Conservation (phyloP, 2,113 vertebrate species). For the Noctilio leporinus region DNA sequence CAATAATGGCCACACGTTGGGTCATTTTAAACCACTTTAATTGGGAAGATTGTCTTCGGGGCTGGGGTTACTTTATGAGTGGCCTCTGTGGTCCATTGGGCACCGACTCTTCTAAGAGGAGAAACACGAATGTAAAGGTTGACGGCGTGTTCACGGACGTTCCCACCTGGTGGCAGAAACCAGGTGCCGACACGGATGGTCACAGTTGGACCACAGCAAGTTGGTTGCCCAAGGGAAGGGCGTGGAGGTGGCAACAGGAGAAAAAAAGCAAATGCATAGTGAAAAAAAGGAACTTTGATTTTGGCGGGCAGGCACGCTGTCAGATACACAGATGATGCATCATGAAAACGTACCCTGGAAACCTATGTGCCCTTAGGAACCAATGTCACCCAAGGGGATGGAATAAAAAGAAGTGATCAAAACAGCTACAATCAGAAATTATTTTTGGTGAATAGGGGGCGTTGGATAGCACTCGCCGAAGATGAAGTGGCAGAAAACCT, state of each 20-base stretch:
- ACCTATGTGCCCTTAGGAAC: not conserved
- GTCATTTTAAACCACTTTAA: not conserved
- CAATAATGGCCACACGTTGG: fast-evolving
- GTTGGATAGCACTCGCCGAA: too few relatives aligned
- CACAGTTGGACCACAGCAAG: not conserved
- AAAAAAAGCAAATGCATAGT: not conserved
- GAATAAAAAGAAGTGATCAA: not conserved
- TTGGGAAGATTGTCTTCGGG: not conserved
- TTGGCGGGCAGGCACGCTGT: not conserved
- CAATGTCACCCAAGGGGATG: too few relatives aligned
- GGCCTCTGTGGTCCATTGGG: fast-evolving
- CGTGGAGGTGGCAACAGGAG: fast-evolving
- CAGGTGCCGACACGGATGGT: fast-evolving
- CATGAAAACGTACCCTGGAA: not conserved
- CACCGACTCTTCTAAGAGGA: not conserved
- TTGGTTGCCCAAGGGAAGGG: not conserved
- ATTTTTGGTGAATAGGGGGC: not conserved
- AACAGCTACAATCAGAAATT: not conserved
- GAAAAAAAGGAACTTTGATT: fast-evolving
- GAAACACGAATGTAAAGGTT: not conserved
- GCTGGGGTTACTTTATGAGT: not conserved
- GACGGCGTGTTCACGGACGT: fast-evolving
- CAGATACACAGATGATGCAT: fast-evolving
- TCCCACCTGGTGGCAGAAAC: not conserved
- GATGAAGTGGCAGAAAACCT: not conserved